Base-by-base conservation (phyloP, 2,797 vertebrate genomes). In the Buceros bicornis region DNA sequence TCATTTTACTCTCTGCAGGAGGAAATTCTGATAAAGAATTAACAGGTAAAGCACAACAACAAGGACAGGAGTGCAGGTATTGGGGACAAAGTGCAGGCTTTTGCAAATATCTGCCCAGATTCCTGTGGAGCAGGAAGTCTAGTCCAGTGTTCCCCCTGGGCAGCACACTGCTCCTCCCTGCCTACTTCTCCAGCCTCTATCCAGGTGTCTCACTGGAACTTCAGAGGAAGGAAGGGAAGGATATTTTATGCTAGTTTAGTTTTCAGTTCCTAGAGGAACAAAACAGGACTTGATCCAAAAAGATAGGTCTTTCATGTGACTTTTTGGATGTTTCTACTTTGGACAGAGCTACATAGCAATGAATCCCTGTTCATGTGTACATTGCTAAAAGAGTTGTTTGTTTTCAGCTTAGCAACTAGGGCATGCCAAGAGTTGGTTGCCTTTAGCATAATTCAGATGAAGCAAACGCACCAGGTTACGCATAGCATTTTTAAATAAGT, bases 361-460 rank as follows among this genome's bases (percentile, higher is more conserved):
- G 12, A 80, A 31, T 16, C 7, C 24, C 7, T 5, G 0, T 64
- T 65, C 5, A 4, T 40, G 25, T 16, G 6, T 47, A 18, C 8
- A 11, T 78, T 1, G 3, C 65, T 76, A 43, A 85, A 82, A 85
- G 45, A 24, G 21, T 72, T 13, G 12, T 60, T 83, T 80, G 85
- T 65, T 94, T 94, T 91, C 57, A 91, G 61, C 71, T 85, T 37
- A 83, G 76, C 54, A 88, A 65, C 50, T 62, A 64, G 58, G 66
- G 62, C 73, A 40, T 82, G 66, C 58, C 77, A 56, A 18, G 77
- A 40, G 37, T 40, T 40, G 56, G 51, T 43, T 79, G 79, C 78
- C 45, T 69, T 73, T 57, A 82, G 76, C 48, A 57, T 82, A 29
- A 24, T 67, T 83, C 54, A 17, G 61, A 31, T 48, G 45, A 78